Percentiles rank a stretch among this genome's conserved stretches.
These are phyloP conservation scores for Chromoteleia sp. DNA, from an alignment of 2,888 invertebrate genomes.

Conservation along the genomic window DNA sequence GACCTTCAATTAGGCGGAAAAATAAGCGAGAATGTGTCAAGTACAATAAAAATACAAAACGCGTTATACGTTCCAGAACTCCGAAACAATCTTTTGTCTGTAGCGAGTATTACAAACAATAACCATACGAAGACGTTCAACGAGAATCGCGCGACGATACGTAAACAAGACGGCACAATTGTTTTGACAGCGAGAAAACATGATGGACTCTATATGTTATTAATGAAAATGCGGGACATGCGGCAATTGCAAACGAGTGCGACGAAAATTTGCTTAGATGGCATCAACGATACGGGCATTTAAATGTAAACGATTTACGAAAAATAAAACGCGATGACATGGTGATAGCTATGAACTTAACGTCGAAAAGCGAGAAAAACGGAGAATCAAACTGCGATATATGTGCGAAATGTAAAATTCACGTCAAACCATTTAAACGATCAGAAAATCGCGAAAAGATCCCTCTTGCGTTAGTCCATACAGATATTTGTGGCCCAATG, in stretches of 20 bases:
- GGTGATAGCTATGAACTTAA: conserved; percentile 53
- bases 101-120: no score
- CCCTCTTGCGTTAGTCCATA: conserved; percentile 68
- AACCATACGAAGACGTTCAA: no score
- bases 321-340: conserved; percentile 38
- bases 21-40: no score
- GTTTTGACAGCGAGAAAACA: no score
- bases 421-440: conserved; percentile 55
- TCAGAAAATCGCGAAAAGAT: conserved; percentile 51
- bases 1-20: no score
- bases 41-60: no score
- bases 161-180: no score
- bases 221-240: conserved; percentile 32
- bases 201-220: no score
- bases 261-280: conserved; percentile 44
- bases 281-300: conserved; percentile 58
- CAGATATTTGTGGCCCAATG: conserved; percentile 73
- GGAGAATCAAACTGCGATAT: conserved; percentile 61
- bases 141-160: no score
- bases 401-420: conserved; percentile 68
- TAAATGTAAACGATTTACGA: conserved; percentile 40
- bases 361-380: neutral
- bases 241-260: neutral
- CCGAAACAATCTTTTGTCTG: no score
- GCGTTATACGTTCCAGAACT: no score